These are phyloP conservation scores for Drosophila virilis DNA, from an alignment of 1,140 invertebrate genomes.

Conservation along the genomic window DNA sequence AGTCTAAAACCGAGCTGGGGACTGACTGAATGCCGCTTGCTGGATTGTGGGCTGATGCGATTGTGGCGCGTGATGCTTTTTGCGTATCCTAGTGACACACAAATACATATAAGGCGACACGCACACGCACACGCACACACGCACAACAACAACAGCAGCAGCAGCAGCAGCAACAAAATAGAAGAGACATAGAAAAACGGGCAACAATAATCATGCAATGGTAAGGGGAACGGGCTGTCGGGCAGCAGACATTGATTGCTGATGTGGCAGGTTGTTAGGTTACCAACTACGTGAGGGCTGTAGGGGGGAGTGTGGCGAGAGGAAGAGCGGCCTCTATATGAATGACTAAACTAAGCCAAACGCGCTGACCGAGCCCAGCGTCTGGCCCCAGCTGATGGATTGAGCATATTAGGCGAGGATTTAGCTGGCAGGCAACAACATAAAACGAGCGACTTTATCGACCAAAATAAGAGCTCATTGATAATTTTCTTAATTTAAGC, in stretches of 20 bases:
- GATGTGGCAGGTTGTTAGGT: conserved; percentile 79
- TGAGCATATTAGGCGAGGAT: conserved; percentile 56
- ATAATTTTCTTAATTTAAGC: background rate
- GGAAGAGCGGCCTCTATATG: conserved; percentile 40
- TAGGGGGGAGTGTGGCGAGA: background rate
- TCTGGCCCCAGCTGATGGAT: conserved; percentile 54
- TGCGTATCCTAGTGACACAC: conserved; percentile 81
- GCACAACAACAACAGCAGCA: conserved; percentile 1
- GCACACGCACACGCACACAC: conserved; percentile 49
- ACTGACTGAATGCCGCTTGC: background rate
- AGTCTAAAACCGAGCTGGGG: background rate
- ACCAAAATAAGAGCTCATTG: conserved; percentile 21
- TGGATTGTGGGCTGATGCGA: conserved; percentile 33
- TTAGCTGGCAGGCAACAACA: conserved; percentile 40
- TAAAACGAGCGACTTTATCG: conserved; percentile 24
- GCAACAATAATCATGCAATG: conserved; percentile 64
- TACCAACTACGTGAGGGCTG: conserved; percentile 54
- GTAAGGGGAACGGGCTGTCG: background rate
- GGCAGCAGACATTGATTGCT: conserved; percentile 75
- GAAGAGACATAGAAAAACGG: conserved; percentile 48
- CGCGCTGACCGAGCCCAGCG: conserved; percentile 12
- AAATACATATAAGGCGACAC: conserved; percentile 45
- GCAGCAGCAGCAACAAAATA: conserved; percentile 17
- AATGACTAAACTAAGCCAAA: conserved; percentile 51
- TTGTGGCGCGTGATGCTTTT: conserved; percentile 65